A percentile compares a stretch with the other conserved stretches of the same genome.
Evolutionary conservation across 1,140 invertebrate genomes (phyloP).

Genomic region (Lineus longissimus): DNA sequence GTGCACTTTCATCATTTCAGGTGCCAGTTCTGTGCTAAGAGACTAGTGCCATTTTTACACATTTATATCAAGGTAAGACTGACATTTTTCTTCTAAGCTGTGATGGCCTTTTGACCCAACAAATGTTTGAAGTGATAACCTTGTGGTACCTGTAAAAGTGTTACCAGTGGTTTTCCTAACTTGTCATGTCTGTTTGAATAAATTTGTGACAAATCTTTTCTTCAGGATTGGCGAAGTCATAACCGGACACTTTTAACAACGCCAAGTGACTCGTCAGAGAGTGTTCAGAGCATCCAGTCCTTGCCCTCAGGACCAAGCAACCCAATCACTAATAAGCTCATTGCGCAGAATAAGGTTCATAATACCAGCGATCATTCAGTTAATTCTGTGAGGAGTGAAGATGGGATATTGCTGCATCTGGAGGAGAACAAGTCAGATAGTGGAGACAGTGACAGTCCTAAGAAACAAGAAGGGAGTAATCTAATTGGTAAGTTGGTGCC

Average conservation of each 20-base stretch:
- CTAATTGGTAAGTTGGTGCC: no score
- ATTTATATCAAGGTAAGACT: constrained; percentile 50
- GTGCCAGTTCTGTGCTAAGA: constrained; percentile 49
- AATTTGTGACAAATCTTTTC: constrained; percentile 14
- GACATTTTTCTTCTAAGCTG: not conserved
- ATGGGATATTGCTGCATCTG: not conserved
- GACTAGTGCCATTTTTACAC: constrained; percentile 49
- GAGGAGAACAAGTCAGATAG: not conserved
- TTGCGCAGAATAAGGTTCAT: no score
- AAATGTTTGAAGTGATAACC: not conserved
- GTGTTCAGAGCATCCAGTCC: constrained; percentile 17
- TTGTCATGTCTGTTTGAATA: no score
- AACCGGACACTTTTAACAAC: constrained; percentile 49
- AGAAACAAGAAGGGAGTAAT: no score
- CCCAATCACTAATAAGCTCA: not conserved
- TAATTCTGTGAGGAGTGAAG: not conserved
- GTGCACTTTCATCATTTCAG: constrained; percentile 37
- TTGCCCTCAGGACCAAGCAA: not conserved
- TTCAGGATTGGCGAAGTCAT: constrained; percentile 75
- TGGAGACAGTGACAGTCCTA: no score
- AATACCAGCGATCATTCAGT: not conserved
- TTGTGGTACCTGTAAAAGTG: no score
- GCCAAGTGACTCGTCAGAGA: constrained; percentile 21
- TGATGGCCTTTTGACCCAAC: not conserved
- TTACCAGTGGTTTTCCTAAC: no score